Evolutionary conservation across 2,113 vertebrate species (phyloP).

Genomic region (Psophia crepitans): DNA sequence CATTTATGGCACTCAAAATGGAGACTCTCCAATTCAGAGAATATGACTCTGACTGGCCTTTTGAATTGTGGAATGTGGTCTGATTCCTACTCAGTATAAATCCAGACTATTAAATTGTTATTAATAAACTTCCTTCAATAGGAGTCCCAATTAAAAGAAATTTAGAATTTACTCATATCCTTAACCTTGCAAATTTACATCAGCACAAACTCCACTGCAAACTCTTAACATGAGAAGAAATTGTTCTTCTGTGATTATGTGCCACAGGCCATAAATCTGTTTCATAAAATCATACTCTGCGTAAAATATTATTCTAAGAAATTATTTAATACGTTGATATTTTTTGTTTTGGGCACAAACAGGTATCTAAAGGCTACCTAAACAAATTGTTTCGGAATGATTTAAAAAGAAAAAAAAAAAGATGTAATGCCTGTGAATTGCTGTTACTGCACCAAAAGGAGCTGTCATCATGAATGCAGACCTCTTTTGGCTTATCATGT

Average conservation of each 20-base stretch:
- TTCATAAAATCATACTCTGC: background rate
- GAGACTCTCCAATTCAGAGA: background rate
- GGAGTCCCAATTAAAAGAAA: background rate
- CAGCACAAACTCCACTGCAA: background rate
- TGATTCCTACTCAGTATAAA: background rate
- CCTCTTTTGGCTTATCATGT: background rate
- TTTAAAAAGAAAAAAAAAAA: too few species aligned
- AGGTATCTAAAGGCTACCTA: background rate
- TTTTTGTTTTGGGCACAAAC: background rate
- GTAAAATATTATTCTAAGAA: background rate
- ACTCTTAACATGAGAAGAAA: background rate
- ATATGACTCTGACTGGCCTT: background rate
- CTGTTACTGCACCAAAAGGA: background rate
- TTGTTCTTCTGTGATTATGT: background rate
- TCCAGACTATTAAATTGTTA: background rate
- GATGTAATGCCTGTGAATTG: background rate
- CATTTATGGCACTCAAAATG: background rate
- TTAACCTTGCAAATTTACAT: background rate
- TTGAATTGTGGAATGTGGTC: background rate
- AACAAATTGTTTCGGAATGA: background rate
- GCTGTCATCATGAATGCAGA: background rate
- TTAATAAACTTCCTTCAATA: background rate
- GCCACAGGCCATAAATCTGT: background rate
- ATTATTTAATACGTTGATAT: background rate
- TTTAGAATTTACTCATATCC: background rate